These are phyloP conservation scores for Rhogogaster chlorosoma DNA, from an alignment of 2,888 invertebrate genomes.

Conservation along the genomic window DNA sequence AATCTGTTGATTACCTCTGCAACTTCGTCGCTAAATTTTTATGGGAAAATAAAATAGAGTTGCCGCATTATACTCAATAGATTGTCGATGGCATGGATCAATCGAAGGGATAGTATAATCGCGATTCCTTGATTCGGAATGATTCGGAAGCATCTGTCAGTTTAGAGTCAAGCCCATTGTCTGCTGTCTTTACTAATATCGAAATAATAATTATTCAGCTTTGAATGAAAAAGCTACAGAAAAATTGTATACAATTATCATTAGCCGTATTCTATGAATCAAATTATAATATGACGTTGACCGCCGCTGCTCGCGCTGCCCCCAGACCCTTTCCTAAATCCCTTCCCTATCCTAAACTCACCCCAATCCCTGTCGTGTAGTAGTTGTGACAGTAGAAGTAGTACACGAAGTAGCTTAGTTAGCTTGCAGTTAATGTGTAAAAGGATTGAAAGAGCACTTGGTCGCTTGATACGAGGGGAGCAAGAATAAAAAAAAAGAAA, in stretches of 20 bases:
- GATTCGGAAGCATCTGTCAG: neutral
- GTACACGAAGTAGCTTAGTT: slow-evolving; percentile 50
- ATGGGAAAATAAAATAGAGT: neutral
- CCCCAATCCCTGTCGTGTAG: slow-evolving; percentile 38
- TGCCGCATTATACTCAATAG: neutral
- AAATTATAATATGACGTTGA: slow-evolving; percentile 70
- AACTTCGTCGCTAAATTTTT: neutral
- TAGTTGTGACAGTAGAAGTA: slow-evolving; percentile 37
- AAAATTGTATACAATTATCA: neutral
- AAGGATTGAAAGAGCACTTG: slow-evolving; percentile 40
- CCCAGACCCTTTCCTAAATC: slow-evolving; percentile 66
- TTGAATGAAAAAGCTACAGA: slow-evolving; percentile 27
- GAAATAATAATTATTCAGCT: neutral
- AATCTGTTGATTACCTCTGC: slow-evolving; percentile 13
- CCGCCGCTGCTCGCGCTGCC: slow-evolving; percentile 79
- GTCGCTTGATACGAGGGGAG: slow-evolving; percentile 38
- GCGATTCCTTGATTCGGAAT: neutral
- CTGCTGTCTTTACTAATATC: slow-evolving; percentile 22
- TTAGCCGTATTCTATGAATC: slow-evolving; percentile 37
- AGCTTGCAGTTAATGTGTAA: slow-evolving; percentile 35
- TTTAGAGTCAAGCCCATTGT: slow-evolving; percentile 44
- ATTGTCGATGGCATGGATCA: neutral
- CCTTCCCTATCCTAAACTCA: slow-evolving; percentile 56
- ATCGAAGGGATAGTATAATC: neutral
- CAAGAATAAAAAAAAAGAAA: neutral